Conservation (phyloP, 1,140 invertebrate species). For the Sycophaga agraensis region DNA sequence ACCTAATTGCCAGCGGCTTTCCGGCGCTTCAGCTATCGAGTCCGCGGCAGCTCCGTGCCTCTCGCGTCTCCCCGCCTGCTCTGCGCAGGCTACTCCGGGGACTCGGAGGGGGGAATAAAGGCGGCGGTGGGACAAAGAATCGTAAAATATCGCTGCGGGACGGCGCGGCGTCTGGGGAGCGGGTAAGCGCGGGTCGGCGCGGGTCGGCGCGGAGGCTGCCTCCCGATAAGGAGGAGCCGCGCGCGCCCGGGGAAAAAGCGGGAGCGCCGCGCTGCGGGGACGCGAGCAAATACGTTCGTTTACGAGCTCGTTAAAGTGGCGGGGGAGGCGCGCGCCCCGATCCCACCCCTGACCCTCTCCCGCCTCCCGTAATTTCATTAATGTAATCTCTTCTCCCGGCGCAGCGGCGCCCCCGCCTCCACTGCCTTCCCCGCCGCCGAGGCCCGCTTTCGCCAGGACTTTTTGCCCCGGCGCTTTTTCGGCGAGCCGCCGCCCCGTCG, state of each 20-base stretch:
- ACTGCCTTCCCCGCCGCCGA: neutral
- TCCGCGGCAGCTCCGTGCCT: no score
- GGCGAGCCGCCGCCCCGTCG: no score
- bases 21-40: no score
- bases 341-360: no score
- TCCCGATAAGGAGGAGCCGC: conserved; percentile 13
- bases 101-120: neutral
- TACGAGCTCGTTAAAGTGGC: conserved; percentile 28
- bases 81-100: no score
- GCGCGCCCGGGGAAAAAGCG: neutral
- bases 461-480: no score
- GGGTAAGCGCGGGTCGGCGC: neutral
- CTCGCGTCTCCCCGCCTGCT: no score
- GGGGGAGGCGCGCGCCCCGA: neutral
- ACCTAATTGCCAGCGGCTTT: no score
- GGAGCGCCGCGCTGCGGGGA: neutral
- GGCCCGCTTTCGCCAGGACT: no score
- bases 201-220: neutral
- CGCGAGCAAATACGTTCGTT: conserved; percentile 28
- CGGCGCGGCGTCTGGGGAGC: neutral
- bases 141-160: conserved; percentile 6
- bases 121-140: neutral
- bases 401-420: neutral
- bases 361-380: conserved; percentile 25
- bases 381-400: conserved; percentile 13